These are phyloP conservation scores for Pithys albifrons DNA, from an alignment of 2,113 vertebrate species.

Conservation along the genomic window DNA sequence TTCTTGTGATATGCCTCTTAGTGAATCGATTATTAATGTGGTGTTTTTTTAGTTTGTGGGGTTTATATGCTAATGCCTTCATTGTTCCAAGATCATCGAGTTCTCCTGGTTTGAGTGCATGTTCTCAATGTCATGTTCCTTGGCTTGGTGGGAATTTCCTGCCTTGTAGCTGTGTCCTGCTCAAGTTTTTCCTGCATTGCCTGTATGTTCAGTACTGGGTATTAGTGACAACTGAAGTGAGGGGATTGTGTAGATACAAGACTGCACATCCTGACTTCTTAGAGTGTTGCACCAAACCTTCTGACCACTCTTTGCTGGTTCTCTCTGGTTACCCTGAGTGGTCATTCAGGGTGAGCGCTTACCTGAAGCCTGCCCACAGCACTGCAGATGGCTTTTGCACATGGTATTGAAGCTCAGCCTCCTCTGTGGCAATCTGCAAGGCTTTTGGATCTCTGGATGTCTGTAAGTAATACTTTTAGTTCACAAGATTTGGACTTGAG, in stretches of 20 bases:
- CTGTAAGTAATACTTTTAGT: neutral
- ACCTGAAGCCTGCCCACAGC: neutral
- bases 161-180: neutral
- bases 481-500: neutral
- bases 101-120: neutral
- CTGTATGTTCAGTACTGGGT: neutral
- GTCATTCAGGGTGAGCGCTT: neutral
- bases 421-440: neutral
- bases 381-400: neutral
- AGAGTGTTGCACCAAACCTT: neutral
- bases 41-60: neutral
- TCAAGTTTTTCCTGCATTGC: accelerated
- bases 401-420: neutral
- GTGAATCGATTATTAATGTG: neutral
- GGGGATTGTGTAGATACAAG: neutral
- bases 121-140: accelerated
- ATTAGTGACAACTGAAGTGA: neutral
- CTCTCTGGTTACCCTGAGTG: neutral
- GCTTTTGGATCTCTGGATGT: neutral
- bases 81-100: neutral
- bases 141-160: neutral
- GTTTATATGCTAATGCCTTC: neutral
- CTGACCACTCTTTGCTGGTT: neutral
- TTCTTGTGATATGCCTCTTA: neutral
- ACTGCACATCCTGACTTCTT: neutral